These are phyloP conservation scores for Eulemur rubriventer DNA, from an alignment of 2,797 vertebrate species.

Conservation along the genomic window DNA sequence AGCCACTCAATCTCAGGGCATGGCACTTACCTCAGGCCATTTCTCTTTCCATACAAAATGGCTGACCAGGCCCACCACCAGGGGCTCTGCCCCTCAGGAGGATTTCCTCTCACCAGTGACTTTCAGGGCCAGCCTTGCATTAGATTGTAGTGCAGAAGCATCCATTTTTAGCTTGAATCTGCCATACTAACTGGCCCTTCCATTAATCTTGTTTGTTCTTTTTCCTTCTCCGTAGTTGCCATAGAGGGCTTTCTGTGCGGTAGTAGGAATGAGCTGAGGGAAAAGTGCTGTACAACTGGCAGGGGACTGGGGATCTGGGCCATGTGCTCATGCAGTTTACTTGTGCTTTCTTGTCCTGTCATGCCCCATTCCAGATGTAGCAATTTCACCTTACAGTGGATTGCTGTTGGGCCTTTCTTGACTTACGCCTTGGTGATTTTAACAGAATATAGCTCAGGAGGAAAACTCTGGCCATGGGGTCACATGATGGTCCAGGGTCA, in stretches of 20 bases:
- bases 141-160: neutral
- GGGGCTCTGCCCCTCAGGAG: neutral
- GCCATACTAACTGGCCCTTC: neutral
- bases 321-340: rapidly evolving
- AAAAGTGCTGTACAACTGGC: neutral
- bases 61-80: neutral
- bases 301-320: neutral
- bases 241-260: neutral
- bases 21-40: neutral
- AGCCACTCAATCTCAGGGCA: neutral
- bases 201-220: neutral
- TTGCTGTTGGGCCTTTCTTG: neutral
- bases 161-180: neutral
- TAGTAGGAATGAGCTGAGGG: neutral
- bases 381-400: neutral
- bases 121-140: neutral
- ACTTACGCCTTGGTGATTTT: neutral
- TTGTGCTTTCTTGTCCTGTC: neutral
- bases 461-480: neutral
- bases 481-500: neutral
- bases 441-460: neutral
- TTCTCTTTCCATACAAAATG: neutral
- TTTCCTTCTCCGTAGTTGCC: neutral
- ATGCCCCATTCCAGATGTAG: neutral
- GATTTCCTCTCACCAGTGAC: neutral